Percentiles rank a stretch among this genome's conserved stretches.
Conservation (phyloP, 2,888 invertebrate species). For the Leucoptera coffeella region DNA sequence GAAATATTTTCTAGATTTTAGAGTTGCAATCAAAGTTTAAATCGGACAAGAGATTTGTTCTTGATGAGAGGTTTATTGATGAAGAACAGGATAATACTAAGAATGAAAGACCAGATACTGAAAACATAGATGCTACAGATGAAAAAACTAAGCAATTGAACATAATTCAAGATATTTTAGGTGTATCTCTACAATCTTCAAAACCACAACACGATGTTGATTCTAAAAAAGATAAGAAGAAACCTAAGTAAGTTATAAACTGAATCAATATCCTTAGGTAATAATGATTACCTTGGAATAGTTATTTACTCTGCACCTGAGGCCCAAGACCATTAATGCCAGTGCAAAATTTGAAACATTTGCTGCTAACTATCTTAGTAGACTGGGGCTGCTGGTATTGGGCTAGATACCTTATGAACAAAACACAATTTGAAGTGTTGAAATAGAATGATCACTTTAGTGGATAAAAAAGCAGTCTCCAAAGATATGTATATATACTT, state of each 20-base stretch:
- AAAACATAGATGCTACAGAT: constrained; percentile 31
- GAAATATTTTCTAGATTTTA: constrained; percentile 41
- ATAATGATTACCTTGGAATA: too few relatives aligned
- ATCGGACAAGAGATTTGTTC: constrained; percentile 69
- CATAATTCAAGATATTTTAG: constrained; percentile 51
- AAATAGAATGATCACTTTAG: too few relatives aligned
- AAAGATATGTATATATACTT: background rate
- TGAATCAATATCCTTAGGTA: too few relatives aligned
- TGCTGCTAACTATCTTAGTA: too few relatives aligned
- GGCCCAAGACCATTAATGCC: too few relatives aligned
- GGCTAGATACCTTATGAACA: too few relatives aligned
- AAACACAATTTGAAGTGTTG: too few relatives aligned
- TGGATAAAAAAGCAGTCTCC: too few relatives aligned
- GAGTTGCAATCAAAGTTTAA: constrained; percentile 67
- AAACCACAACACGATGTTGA: constrained; percentile 9
- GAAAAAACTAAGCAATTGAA: constrained; percentile 49
- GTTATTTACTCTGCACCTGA: too few relatives aligned
- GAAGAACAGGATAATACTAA: constrained; percentile 26
- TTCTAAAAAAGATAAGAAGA: constrained; percentile 12
- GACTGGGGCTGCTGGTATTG: too few relatives aligned
- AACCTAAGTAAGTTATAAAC: constrained; percentile 19
- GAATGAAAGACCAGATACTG: constrained; percentile 12
- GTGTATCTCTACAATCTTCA: constrained; percentile 27
- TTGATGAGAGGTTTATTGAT: constrained; percentile 69
- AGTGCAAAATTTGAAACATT: too few relatives aligned